Evolutionary conservation across 35 echinoderm and acorn worm genomes (phyloP), one percentile per base, ranked within the genome.

Genomic region (Holothuria glaberrima): DNA sequence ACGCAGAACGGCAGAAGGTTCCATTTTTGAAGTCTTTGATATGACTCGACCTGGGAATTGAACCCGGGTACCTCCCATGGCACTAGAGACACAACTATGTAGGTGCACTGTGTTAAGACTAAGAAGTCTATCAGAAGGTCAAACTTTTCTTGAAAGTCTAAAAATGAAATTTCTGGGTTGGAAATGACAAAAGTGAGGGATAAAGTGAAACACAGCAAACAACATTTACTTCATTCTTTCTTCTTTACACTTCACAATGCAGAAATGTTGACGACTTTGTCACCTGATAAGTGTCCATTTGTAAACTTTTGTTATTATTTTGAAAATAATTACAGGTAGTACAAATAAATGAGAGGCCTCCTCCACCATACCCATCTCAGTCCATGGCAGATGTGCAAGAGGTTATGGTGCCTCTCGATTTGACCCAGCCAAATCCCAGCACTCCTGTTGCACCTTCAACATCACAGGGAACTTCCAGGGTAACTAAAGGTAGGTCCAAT

Each of bases 321-420:
- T 54, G 13, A 54, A 54, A 54, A 54, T 54, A 14, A 9, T 14
- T 54, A 34, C 71, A 75, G 71, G 71, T 31, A 16, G 20, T 32
- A 21, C 71, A 75, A 41, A n/a, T 75, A 38, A 32, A 82, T 50
- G 79, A 56, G 57, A 82, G 22, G 29, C 48, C 48, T 29, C 79
- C 79, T 29, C 79, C 79, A 2, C 79, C 79, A 0, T 82, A 82
- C 12, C 79, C 79, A 50, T 50, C 48, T 58, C 48, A 58, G 28
- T 29, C 48, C 13, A 21, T 38, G 31, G 44, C 13, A 16, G 71
- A 75, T 35, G 71, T 32, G 9, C 32, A 75, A 41, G 71, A 75
- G 71, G 44, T 44, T 6, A 75, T 75, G 18, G 19, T 17, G 0
- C 79, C 79, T 0, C 48, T 82, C 20, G 79, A 82, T 27, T 48